These are phyloP conservation scores for Girardinichthys multiradiatus DNA, from an alignment of 2,113 vertebrate species.

Conservation along the genomic window DNA sequence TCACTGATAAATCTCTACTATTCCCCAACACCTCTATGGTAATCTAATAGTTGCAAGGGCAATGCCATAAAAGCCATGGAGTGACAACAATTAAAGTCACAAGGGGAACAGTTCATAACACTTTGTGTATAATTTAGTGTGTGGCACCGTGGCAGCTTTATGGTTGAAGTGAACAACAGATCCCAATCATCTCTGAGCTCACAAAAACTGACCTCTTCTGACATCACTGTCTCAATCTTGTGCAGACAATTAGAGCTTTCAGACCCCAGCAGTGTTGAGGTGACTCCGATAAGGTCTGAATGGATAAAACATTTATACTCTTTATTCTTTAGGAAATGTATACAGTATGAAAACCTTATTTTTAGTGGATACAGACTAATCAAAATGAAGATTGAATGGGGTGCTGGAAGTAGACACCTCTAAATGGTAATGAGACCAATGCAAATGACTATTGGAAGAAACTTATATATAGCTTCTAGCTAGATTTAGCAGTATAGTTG, in stretches of 20 bases:
- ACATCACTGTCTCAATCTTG: slow-evolving; percentile 31
- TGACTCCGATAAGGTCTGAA: slow-evolving; percentile 35
- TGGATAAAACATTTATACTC: slow-evolving; percentile 22
- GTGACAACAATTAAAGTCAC: slow-evolving; percentile 52
- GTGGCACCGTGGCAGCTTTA: slow-evolving; percentile 51
- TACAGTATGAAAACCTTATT: slow-evolving; percentile 22
- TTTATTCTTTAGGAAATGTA: neutral
- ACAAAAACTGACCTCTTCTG: slow-evolving; percentile 44
- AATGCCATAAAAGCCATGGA: slow-evolving; percentile 33
- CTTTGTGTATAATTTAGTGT: slow-evolving; percentile 57
- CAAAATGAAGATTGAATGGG: neutral
- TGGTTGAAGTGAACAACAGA: slow-evolving; percentile 33
- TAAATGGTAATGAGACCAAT: neutral
- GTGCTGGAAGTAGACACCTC: neutral
- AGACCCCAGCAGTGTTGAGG: neutral
- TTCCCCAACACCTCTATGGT: slow-evolving; percentile 12
- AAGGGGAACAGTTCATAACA: slow-evolving; percentile 49
- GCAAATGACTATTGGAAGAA: neutral
- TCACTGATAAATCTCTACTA: slow-evolving; percentile 27
- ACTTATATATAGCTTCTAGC: neutral
- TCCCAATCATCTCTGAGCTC: slow-evolving; percentile 23
- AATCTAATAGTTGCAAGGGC: slow-evolving; percentile 41
- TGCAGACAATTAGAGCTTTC: slow-evolving; percentile 25
- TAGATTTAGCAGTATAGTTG: neutral
- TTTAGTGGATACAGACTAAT: slow-evolving; percentile 11